These are phyloP conservation scores for Hyperoplus lanceolatus DNA, from an alignment of 2,797 vertebrate genomes.

Conservation along the genomic window DNA sequence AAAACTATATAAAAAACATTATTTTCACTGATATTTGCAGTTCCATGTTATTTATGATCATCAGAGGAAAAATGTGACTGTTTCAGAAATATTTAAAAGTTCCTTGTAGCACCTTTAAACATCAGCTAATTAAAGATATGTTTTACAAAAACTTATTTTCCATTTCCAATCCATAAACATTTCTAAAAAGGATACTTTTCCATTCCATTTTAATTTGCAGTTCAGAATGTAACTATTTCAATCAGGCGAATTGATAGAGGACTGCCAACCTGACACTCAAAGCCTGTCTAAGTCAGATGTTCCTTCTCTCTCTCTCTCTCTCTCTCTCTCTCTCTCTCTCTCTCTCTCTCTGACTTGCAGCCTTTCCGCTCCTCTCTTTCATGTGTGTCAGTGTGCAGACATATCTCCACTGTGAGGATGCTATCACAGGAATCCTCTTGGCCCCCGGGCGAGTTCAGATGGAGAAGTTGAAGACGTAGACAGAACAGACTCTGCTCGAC, in stretches of 20 bases:
- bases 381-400: constrained; percentile 45
- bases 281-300: constrained; percentile 8
- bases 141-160: not conserved
- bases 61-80: no score
- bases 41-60: no score
- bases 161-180: not conserved
- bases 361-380: constrained; percentile 28
- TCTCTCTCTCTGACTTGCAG: constrained; percentile 16
- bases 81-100: no score
- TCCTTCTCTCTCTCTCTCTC: not conserved
- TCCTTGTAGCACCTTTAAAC: no score
- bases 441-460: constrained; percentile 59
- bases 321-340: constrained; percentile 14
- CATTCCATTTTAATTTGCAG: constrained; percentile 21
- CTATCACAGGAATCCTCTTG: constrained; percentile 60
- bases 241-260: constrained; percentile 37
- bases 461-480: constrained; percentile 50
- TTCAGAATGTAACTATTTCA: constrained; percentile 27
- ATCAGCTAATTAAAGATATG: no score
- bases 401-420: constrained; percentile 58
- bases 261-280: constrained; percentile 19
- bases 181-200: not conserved
- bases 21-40: no score
- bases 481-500: constrained; percentile 45
- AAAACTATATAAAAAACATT: no score